Evolutionary conservation across 2,113 vertebrate genomes (phyloP).

Genomic region (Thalassarche chlororhynchos): DNA sequence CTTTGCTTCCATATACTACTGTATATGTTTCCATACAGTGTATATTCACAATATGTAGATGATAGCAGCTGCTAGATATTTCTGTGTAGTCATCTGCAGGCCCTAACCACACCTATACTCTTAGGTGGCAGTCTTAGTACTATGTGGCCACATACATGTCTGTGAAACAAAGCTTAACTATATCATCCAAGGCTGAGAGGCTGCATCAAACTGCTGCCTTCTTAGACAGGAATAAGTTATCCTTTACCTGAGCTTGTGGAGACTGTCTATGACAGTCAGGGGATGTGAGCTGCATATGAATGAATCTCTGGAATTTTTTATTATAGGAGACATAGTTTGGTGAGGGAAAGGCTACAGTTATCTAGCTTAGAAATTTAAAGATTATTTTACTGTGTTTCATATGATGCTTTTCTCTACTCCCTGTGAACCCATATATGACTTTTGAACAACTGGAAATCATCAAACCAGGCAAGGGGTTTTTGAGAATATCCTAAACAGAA

Average conservation of each 20-base stretch:
- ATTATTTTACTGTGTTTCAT: background rate
- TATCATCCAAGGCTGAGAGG: no score
- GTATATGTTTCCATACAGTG: background rate
- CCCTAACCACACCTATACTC: rapidly evolving
- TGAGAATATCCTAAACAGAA: background rate
- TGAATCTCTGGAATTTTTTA: background rate
- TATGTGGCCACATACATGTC: rapidly evolving
- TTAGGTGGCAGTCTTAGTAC: background rate
- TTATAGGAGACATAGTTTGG: background rate
- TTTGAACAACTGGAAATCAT: background rate
- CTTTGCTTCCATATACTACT: background rate
- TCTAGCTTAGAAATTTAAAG: background rate
- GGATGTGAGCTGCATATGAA: background rate
- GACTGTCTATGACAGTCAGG: background rate
- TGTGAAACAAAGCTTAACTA: background rate
- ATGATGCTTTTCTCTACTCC: background rate
- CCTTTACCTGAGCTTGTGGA: background rate
- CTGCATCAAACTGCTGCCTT: background rate
- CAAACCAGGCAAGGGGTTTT: background rate
- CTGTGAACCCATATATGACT: background rate
- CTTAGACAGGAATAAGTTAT: background rate
- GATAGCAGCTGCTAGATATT: background rate
- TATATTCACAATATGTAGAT: background rate
- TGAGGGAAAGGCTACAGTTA: background rate
- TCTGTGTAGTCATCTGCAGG: background rate